phyloP scores from a whole-genome alignment of 2,113 vertebrate genomes.

The Corythornis cristatus region DNA sequence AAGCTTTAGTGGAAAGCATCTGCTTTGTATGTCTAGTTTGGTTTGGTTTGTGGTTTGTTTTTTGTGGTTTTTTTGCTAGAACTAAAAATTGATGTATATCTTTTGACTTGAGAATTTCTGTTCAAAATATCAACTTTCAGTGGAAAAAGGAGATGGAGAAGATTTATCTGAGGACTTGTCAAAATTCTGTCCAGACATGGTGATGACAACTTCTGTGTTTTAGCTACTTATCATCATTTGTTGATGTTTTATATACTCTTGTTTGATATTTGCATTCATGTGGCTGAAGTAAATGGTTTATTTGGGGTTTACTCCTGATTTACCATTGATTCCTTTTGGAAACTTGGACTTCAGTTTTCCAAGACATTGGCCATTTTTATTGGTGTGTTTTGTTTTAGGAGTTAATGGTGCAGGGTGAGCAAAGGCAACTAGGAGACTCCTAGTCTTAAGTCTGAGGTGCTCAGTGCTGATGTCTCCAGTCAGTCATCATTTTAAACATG shows the following conservation, averaged over 20 bases:
- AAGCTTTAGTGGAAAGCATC: slow-evolving; percentile 3
- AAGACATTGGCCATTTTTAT: neutral
- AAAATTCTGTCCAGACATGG: slow-evolving; percentile 70
- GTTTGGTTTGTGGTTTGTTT: neutral
- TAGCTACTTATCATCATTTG: slow-evolving; percentile 62
- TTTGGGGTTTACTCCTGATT: slow-evolving; percentile 21
- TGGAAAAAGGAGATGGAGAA: slow-evolving; percentile 37
- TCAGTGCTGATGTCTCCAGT: neutral
- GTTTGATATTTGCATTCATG: slow-evolving; percentile 61
- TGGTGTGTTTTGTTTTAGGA: neutral
- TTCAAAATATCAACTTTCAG: slow-evolving; percentile 55
- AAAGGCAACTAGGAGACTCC: neutral
- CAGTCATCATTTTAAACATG: neutral
- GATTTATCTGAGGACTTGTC: slow-evolving; percentile 63
- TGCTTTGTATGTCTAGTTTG: slow-evolving; percentile 35
- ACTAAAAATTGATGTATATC: slow-evolving; percentile 62
- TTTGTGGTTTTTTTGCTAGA: neutral
- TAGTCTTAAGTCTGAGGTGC: neutral
- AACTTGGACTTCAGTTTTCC: neutral
- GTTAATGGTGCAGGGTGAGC: neutral
- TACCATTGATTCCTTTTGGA: neutral
- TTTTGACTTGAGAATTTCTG: slow-evolving; percentile 66
- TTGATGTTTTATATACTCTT: slow-evolving; percentile 64
- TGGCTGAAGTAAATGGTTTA: slow-evolving; percentile 47
- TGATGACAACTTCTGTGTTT: slow-evolving; percentile 70